Evolutionary conservation across 2,113 vertebrate genomes (phyloP), one percentile per base, ranked within the genome.

Genomic region (Colaptes auratus): DNA sequence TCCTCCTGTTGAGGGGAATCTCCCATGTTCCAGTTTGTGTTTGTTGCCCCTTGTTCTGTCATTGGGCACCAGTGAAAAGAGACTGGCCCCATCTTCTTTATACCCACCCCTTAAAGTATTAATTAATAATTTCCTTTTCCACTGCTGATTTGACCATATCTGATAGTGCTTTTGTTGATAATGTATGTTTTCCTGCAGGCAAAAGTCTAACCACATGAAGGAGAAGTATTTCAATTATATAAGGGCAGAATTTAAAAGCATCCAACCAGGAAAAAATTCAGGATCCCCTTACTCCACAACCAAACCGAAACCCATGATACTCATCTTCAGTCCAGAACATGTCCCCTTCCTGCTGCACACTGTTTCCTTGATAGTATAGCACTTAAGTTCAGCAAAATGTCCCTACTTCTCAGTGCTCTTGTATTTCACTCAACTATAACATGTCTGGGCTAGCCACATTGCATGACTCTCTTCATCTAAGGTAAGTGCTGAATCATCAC

Each of bases 401-500:
- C 14, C 18, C 36, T 46, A 17, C 12, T 31, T 15, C 14, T 65
- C 50, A 70, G 4, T 4, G n/a, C n/a, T n/a, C n/a, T n/a, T n/a
- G 39, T 50, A 23, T 12, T 50, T 50, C 20, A 20, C 21, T 76
- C 50, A 31, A 2, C 21, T 61, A 15, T 33, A 84, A 81, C 20
- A 44, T 1, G 7, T 52, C 11, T 69, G 31, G 33, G 25, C 20
- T 52, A 87, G 59, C 4, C 27, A 48, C 14, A 65, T 13, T 21
- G 31, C 20, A 20, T 10, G 23, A 67, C 13, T 0, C 0, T n/a
- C 18, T 48, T 42, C 20, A 6, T 36, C 11, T 84, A 58, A 69
- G 21, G 24, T 48, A 50, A 86, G 25, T 31, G 24, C 6, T 76
- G 58, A 90, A 50, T 50, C 48, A 50, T 50, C 21, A 23, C 81